Conservation (phyloP, 35 echinoderm and acorn worm species). For the Lytechinus pictus region DNA sequence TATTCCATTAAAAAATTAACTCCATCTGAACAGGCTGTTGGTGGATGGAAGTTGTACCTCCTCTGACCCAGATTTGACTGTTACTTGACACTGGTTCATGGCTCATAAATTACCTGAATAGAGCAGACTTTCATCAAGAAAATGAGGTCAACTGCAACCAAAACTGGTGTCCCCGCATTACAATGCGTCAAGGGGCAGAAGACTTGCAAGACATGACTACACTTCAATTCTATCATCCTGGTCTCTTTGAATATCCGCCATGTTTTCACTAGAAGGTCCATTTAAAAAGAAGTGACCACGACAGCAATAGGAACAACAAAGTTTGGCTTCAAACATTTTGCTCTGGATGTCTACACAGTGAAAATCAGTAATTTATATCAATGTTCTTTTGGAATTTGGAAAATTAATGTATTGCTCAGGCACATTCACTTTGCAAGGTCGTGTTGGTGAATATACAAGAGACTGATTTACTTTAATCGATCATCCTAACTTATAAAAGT, state of each 20-base stretch:
- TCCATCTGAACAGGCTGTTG: neutral
- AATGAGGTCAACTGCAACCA: constrained; percentile 17
- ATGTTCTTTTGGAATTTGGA: no score
- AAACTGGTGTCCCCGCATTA: neutral
- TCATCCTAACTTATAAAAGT: no score
- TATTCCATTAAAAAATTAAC: no score
- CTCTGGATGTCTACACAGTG: no score
- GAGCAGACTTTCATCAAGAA: constrained; percentile 10
- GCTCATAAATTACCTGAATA: neutral
- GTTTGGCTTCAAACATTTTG: no score
- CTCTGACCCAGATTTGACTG: neutral
- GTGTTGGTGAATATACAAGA: no score
- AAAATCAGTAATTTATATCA: no score
- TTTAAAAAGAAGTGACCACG: no score
- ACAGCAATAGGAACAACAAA: no score
- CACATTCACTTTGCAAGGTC: no score
- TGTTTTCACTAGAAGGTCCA: neutral
- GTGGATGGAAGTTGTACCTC: neutral
- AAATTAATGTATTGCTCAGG: no score
- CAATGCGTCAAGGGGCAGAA: neutral
- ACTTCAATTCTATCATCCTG: neutral
- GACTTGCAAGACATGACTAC: neutral
- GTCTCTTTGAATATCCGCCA: neutral
- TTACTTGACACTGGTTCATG: neutral
- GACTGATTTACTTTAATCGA: no score